Percentiles rank a stretch among this genome's conserved stretches.
Evolutionary conservation across 2,888 invertebrate species (phyloP).

Genomic region (Lasioglossum figueresi): DNA sequence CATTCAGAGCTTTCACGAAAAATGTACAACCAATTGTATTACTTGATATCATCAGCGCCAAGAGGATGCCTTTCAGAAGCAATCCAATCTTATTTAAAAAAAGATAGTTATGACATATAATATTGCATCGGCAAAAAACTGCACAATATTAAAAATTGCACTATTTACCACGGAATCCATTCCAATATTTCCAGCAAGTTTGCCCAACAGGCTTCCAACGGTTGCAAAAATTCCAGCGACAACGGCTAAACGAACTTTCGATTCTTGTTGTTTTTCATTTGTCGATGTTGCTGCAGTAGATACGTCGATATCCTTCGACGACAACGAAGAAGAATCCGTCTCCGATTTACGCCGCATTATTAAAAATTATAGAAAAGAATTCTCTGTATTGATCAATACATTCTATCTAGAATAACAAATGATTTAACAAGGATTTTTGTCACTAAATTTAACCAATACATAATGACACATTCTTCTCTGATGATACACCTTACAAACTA

Average conservation of each 20-base stretch:
- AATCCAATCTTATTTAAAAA: conserved; percentile 63
- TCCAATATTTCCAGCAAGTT: conserved; percentile 85
- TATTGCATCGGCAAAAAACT: not conserved
- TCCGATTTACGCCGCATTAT: conserved; percentile 30
- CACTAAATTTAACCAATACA: conserved; percentile 11
- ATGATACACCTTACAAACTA: conserved; percentile 4
- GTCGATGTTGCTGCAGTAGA: conserved; percentile 2
- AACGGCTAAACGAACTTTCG: conserved; percentile 83
- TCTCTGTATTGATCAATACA: not conserved
- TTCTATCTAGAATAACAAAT: not conserved
- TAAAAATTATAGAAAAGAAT: not conserved
- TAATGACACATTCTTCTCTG: not conserved
- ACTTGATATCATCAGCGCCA: conserved; percentile 86
- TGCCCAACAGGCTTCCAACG: conserved; percentile 87
- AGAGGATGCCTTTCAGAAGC: conserved; percentile 76
- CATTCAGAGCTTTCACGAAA: conserved; percentile 87
- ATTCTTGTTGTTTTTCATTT: conserved; percentile 14
- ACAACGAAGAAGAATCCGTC: conserved; percentile 19
- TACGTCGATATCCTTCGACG: not conserved
- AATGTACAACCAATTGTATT: conserved; percentile 87
- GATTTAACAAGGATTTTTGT: not conserved
- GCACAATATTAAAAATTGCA: conserved; percentile 43
- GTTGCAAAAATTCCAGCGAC: conserved; percentile 87
- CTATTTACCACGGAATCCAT: conserved; percentile 69
- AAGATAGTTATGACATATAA: not conserved